A percentile compares a stretch with the other conserved stretches of the same genome.
Conservation (phyloP, 1,140 invertebrate genomes). For the Andricus grossulariae region DNA sequence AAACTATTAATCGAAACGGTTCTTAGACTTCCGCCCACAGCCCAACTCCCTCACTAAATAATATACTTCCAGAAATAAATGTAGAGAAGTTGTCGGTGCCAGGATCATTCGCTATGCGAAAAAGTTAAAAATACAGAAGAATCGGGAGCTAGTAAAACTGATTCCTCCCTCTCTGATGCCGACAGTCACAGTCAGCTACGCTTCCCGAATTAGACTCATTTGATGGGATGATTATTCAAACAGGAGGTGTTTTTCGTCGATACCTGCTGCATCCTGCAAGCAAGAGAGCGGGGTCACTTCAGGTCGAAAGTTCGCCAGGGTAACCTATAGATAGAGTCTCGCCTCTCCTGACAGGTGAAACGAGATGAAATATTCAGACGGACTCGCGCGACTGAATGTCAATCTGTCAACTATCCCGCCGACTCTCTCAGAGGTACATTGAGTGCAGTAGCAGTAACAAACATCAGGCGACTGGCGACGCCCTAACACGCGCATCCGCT, state of each 20-base stretch:
- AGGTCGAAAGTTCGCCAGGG: slow-evolving; percentile 71
- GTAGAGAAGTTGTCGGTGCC: background rate
- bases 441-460: slow-evolving; percentile 24
- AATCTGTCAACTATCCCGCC: slow-evolving; percentile 68
- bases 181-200: slow-evolving; percentile 42
- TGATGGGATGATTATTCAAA: slow-evolving; percentile 38
- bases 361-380: slow-evolving; percentile 68
- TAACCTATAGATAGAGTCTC: slow-evolving; percentile 63
- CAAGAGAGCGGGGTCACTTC: slow-evolving; percentile 58
- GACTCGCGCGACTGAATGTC: slow-evolving; percentile 69
- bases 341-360: slow-evolving; percentile 68
- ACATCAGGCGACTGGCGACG: slow-evolving; percentile 6
- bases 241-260: slow-evolving; percentile 13
- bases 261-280: slow-evolving; percentile 41
- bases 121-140: slow-evolving; percentile 27
- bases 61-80: background rate
- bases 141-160: slow-evolving; percentile 1
- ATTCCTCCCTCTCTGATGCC: background rate
- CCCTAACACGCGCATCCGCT: slow-evolving; percentile 24
- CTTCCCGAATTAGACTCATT: slow-evolving; percentile 40
- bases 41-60: background rate
- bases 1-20: too few relatives aligned
- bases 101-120: background rate
- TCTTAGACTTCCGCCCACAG: background rate
- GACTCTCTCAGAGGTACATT: slow-evolving; percentile 40